Percentiles rank a stretch among this genome's conserved stretches.
Evolutionary conservation across 1,140 invertebrate genomes (phyloP).

Genomic region (Trichomalopsis sarcophagae): DNA sequence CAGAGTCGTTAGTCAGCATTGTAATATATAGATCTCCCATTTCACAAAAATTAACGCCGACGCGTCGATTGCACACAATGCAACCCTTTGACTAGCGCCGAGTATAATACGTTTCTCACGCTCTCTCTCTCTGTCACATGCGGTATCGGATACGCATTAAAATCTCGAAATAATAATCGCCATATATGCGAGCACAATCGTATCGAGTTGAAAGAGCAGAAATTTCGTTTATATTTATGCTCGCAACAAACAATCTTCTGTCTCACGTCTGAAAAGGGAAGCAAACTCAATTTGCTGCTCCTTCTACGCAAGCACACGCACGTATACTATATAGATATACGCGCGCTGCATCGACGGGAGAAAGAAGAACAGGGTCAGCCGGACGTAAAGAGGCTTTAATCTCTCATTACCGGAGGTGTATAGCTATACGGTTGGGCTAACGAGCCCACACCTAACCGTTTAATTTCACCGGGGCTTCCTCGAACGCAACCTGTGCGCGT

Average conservation of each 20-base stretch:
- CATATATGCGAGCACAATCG: not conserved
- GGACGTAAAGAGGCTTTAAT: constrained; percentile 25
- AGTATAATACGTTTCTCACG: not conserved
- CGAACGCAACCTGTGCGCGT: not conserved
- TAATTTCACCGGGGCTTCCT: constrained; percentile 56
- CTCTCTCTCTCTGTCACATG: not conserved
- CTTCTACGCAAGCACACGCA: too few species aligned
- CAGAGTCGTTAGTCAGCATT: not conserved
- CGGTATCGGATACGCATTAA: not conserved
- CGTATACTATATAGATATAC: too few species aligned
- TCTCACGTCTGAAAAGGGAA: not conserved
- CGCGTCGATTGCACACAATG: not conserved
- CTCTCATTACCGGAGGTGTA: constrained; percentile 19
- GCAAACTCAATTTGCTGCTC: not conserved
- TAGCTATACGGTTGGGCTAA: not conserved
- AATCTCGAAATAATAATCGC: not conserved
- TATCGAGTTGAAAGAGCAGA: not conserved
- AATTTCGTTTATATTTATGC: constrained; percentile 14
- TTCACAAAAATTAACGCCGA: not conserved
- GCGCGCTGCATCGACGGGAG: not conserved
- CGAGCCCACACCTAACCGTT: constrained; percentile 61
- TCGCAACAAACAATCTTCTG: constrained; percentile 33
- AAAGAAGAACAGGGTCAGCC: constrained; percentile 12
- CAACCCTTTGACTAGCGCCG: not conserved
- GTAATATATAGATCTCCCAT: not conserved